Conservation (phyloP, 2,113 vertebrate species). For the Catharus bicknelli region DNA sequence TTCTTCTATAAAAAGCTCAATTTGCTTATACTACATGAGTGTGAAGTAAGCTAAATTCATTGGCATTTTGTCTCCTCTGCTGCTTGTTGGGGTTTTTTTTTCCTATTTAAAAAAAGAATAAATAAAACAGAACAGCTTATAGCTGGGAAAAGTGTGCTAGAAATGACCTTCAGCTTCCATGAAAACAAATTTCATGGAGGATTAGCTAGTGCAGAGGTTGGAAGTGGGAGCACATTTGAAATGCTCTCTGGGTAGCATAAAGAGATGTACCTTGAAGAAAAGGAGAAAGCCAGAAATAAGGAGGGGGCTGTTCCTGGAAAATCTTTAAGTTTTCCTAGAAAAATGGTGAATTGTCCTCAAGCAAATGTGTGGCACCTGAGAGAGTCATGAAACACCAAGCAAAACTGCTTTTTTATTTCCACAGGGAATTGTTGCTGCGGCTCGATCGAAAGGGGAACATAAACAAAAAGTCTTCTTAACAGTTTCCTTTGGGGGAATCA, state of each 20-base stretch:
- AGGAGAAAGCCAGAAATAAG: background rate
- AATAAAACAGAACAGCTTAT: background rate
- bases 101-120: background rate
- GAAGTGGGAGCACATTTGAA: background rate
- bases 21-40: background rate
- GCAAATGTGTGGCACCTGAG: background rate
- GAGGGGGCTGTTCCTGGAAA: background rate
- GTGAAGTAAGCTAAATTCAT: background rate
- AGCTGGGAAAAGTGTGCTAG: background rate
- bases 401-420: conserved; percentile 58
- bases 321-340: background rate
- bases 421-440: conserved; percentile 90
- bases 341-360: background rate
- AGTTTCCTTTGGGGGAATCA: conserved; percentile 97
- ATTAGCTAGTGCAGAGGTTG: background rate
- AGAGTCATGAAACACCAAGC: conserved; percentile 24
- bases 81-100: background rate
- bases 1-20: background rate
- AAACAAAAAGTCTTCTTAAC: conserved; percentile 98
- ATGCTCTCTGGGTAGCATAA: background rate
- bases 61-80: background rate
- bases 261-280: background rate
- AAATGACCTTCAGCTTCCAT: conserved; percentile 38
- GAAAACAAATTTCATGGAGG: conserved; percentile 41
- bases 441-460: conserved; percentile 96